Base-by-base conservation (phyloP, 2,797 vertebrate species). In the Staurois parvus region DNA sequence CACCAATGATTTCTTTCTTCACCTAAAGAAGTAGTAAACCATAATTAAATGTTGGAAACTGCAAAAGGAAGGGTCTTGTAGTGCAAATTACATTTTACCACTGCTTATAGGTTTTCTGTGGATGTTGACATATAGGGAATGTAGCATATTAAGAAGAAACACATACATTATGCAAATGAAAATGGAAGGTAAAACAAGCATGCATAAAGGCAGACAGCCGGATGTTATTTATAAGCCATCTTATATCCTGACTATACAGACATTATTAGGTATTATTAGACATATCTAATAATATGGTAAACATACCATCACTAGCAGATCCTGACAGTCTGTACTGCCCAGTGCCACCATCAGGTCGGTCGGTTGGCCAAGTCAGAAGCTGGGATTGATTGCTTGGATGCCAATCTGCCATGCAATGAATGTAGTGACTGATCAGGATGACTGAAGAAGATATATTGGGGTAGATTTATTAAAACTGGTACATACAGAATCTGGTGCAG, bases 1-100 rank as follows among this genome's bases (percentile, higher is more conserved):
- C 29, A 59, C 56, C 69, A 37, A 8, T 73, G 37, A 32, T 77
- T 28, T 67, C 62, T 81, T 45, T 77, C 37, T 72, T 72, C 30
- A 86, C 79, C 85, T 82, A n/a, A 21, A 42, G 28, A 69, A 74
- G 10, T 34, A 26, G 45, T 48, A 79, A 83, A 67, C 12, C 32
- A 68, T 19, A 72, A 56, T 83, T 32, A 83, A 26, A 69, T 56
- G 26, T 72, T 24, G 21, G 40, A 67, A n/a, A n/a, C 66, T 24
- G 13, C 24, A 29, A 29, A 21, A 59, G n/a, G 8, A 21, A 6
- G 3, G 52, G 6, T 24, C 21, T 21, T 21, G 19, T 4, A 59
- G 52, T 17, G 5, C 17, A 52, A 59, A 59, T 59, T 24, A 52
- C 19, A 59, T 24, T 59, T 59, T 59, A 59, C 7, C 52, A 59